These are phyloP conservation scores for Elmis aenea DNA, from an alignment of 2,888 invertebrate species.

Conservation along the genomic window DNA sequence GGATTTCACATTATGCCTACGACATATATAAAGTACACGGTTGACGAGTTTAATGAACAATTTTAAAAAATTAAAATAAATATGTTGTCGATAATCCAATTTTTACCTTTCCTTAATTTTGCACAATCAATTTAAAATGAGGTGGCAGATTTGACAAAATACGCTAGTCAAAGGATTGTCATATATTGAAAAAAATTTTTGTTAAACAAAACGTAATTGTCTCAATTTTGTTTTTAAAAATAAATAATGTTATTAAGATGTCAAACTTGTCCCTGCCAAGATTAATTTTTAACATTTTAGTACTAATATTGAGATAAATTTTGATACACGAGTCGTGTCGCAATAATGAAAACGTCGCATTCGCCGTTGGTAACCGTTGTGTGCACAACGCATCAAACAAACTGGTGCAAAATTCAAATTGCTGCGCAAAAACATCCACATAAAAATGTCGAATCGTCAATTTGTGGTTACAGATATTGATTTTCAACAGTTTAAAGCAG, in stretches of 20 bases:
- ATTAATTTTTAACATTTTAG: not conserved
- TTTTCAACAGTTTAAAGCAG: conserved; percentile 12
- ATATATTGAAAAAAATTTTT: conserved; percentile 5
- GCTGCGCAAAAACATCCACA: not conserved
- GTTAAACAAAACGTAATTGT: conserved; percentile 6
- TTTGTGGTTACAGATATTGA: conserved; percentile 21
- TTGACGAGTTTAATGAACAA: too few relatives aligned
- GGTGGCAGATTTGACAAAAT: too few relatives aligned
- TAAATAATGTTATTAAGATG: not conserved
- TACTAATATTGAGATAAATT: not conserved
- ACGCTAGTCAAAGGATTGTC: conserved; percentile 11
- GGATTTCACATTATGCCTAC: too few relatives aligned
- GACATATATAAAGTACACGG: too few relatives aligned
- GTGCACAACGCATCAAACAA: conserved; percentile 9
- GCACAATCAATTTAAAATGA: too few relatives aligned
- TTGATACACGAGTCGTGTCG: not conserved
- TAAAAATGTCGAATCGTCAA: conserved; percentile 18
- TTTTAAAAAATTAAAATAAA: too few relatives aligned
- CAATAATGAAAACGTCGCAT: not conserved
- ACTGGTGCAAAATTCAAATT: too few relatives aligned
- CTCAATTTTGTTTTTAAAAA: conserved; percentile 4
- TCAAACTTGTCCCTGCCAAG: not conserved
- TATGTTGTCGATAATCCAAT: too few relatives aligned
- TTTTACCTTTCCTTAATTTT: too few relatives aligned
- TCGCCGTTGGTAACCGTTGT: conserved; percentile 12